Evolutionary conservation across 2,797 vertebrate species (phyloP).

Genomic region (Tiaroga cobitis): DNA sequence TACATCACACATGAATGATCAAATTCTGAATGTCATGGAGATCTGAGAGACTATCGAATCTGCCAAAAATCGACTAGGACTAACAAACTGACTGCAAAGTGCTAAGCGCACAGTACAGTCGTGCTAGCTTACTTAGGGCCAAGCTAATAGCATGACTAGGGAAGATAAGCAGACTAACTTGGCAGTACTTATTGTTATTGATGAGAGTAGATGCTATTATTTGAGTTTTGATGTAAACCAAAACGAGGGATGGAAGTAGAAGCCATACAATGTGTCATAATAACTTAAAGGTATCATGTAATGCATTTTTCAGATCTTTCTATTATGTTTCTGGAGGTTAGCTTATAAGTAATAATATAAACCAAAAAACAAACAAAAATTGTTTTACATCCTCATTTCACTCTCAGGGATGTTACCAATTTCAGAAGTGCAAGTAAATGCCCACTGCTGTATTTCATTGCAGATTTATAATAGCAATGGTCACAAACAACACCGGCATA

Average conservation of each 20-base stretch:
- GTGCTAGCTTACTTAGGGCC: too few relatives aligned
- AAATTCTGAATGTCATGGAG: slow-evolving; percentile 12
- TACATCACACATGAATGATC: slow-evolving; percentile 32
- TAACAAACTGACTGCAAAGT: neutral
- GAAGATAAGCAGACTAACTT: neutral
- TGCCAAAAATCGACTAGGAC: slow-evolving; percentile 15
- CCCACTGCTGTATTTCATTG: neutral
- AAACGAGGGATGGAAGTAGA: neutral
- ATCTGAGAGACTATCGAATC: neutral
- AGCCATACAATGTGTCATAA: neutral
- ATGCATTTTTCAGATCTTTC: neutral
- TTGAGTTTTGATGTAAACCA: neutral
- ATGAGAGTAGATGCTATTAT: neutral
- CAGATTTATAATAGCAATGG: neutral
- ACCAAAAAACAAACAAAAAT: neutral
- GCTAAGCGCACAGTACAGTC: neutral
- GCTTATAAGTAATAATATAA: neutral
- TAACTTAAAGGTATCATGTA: neutral
- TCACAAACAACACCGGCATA: neutral
- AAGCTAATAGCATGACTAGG: slow-evolving; percentile 12
- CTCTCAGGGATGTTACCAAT: neutral
- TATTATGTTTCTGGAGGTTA: neutral
- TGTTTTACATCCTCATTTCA: neutral
- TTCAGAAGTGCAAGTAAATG: neutral
- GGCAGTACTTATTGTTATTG: neutral